phyloP scores from a whole-genome alignment of 2,888 invertebrate species.

The Tachina fera region DNA sequence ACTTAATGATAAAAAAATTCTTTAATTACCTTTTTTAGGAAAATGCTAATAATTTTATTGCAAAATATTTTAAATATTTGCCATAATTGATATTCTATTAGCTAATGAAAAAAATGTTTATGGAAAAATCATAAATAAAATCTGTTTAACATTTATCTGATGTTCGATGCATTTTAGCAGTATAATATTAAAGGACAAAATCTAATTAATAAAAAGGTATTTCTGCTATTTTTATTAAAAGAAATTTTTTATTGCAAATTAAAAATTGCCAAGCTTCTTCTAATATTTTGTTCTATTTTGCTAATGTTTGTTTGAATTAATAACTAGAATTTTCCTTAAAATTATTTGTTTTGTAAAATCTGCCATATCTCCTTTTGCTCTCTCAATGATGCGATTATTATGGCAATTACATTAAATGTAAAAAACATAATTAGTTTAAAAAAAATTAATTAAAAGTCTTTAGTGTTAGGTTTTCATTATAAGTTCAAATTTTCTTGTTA shows the following conservation, averaged over 20 bases:
- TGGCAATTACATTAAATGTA: no score
- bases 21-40: slow-evolving; percentile 39
- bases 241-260: no score
- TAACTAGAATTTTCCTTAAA: no score
- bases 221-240: neutral
- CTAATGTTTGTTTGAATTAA: no score
- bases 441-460: no score
- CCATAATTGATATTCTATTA: slow-evolving; percentile 16
- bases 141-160: neutral
- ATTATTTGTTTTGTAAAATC: no score
- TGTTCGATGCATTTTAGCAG: neutral
- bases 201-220: neutral
- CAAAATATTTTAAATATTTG: slow-evolving; percentile 38
- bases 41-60: slow-evolving; percentile 43
- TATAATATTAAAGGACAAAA: neutral
- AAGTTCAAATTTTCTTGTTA: no score
- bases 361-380: accelerated
- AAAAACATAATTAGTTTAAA: no score
- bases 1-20: neutral
- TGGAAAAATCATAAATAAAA: slow-evolving; percentile 3
- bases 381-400: no score
- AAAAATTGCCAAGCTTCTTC: no score
- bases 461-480: no score
- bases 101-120: slow-evolving; percentile 6
- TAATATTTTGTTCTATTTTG: no score